phyloP scores from a whole-genome alignment of 2,113 vertebrate genomes.

The Rhinopomastus cyanomelas region DNA sequence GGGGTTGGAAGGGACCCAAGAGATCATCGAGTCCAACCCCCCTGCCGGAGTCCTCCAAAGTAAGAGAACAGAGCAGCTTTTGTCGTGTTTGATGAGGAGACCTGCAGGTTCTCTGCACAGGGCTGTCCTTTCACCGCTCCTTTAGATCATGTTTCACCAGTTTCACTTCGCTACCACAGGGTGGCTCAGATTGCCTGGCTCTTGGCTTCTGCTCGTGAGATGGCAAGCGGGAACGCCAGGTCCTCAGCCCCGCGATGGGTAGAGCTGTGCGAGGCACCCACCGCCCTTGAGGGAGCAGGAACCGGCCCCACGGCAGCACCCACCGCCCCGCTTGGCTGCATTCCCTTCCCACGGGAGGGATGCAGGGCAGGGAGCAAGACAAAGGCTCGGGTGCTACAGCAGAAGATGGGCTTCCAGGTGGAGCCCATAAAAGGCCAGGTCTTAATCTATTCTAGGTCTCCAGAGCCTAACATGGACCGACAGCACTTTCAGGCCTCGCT shows the following conservation, averaged over 20 bases:
- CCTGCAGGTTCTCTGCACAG: not conserved
- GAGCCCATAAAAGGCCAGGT: slow-evolving; percentile 44
- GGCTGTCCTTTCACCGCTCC: not conserved
- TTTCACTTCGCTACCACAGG: not conserved
- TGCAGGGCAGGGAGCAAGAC: rapidly evolving
- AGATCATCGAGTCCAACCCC: no score
- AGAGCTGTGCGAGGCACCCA: not conserved
- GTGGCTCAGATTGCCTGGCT: not conserved
- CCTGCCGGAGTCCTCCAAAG: not conserved
- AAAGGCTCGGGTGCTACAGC: not conserved
- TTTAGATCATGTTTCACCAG: not conserved
- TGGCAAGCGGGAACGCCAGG: not conserved
- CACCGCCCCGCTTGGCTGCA: rapidly evolving
- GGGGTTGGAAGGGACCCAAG: no score
- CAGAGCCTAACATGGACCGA: slow-evolving; percentile 32
- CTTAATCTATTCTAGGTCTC: not conserved
- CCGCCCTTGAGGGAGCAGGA: not conserved
- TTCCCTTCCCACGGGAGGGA: not conserved
- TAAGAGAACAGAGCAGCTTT: not conserved
- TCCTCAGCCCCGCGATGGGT: not conserved
- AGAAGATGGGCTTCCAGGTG: slow-evolving; percentile 5
- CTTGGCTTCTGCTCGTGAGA: not conserved
- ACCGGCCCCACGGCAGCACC: not conserved
- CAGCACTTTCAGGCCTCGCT: not conserved
- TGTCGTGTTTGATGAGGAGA: not conserved